Evolutionary conservation across 2,888 invertebrate genomes (phyloP).

Genomic region (Salpingus planirostris): DNA sequence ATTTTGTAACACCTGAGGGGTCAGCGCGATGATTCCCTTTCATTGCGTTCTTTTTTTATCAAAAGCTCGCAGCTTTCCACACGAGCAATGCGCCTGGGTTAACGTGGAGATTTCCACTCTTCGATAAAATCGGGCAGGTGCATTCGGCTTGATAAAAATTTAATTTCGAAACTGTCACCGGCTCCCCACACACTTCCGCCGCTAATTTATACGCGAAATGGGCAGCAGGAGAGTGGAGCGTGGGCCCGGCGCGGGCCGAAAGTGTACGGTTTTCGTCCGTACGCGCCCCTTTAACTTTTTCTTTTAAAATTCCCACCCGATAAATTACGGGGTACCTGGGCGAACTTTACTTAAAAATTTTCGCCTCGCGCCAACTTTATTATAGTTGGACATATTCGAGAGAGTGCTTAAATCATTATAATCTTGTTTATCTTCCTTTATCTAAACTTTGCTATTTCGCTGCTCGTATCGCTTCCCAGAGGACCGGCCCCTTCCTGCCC

Average conservation of each 20-base stretch:
- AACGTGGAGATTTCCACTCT: background rate
- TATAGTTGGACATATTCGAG: slow-evolving; percentile 34
- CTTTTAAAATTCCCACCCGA: slow-evolving; percentile 3
- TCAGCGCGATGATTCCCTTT: too few relatives aligned
- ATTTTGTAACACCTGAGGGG: too few relatives aligned
- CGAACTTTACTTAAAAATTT: slow-evolving; percentile 30
- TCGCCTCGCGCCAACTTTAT: slow-evolving; percentile 31
- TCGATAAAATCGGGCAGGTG: slow-evolving; percentile 14
- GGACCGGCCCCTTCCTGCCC: slow-evolving; percentile 25
- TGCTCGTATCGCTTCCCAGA: slow-evolving; percentile 29
- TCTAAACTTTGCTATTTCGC: slow-evolving; percentile 37
- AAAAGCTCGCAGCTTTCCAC: too few relatives aligned
- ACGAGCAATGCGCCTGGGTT: too few relatives aligned
- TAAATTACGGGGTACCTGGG: slow-evolving; percentile 10
- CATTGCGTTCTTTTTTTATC: too few relatives aligned
- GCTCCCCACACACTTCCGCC: slow-evolving; percentile 9
- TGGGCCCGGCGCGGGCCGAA: too few relatives aligned
- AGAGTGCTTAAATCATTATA: slow-evolving; percentile 37
- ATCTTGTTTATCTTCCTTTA: slow-evolving; percentile 39
- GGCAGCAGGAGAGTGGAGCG: slow-evolving; percentile 12
- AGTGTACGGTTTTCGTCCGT: slow-evolving; percentile 2
- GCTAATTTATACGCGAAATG: slow-evolving; percentile 12
- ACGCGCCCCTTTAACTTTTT: slow-evolving; percentile 7
- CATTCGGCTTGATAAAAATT: slow-evolving; percentile 22
- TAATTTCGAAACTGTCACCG: slow-evolving; percentile 23